Percentiles rank a stretch among this genome's conserved stretches.
phyloP scores from a whole-genome alignment of 2,113 vertebrate genomes.

The Phyllostomus hastatus region DNA sequence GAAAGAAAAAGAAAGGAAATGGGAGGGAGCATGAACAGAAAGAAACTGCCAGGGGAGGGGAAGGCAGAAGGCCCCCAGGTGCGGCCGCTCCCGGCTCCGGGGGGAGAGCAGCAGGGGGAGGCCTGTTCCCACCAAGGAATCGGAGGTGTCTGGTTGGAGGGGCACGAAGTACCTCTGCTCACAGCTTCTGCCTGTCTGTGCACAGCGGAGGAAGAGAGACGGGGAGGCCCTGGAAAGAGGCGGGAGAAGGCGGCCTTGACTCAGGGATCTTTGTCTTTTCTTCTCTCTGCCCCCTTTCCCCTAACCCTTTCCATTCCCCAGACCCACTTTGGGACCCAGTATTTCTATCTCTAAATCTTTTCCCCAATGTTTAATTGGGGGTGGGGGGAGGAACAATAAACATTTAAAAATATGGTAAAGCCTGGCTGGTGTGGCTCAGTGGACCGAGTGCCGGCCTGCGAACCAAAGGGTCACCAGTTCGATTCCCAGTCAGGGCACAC shows the following conservation, averaged over 20 bases:
- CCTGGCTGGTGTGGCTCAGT: no score
- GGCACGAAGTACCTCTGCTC: not conserved
- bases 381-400: not conserved
- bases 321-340: not conserved
- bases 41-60: not conserved
- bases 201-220: not conserved
- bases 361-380: not conserved
- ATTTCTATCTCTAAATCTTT: not conserved
- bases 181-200: not conserved
- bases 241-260: not conserved
- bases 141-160: not conserved
- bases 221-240: conserved; percentile 4
- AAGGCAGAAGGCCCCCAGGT: not conserved
- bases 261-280: not conserved
- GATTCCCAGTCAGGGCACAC: no score
- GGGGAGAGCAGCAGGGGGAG: not conserved
- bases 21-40: not conserved
- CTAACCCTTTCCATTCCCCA: not conserved
- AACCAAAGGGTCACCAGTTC: no score
- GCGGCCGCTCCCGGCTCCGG: not conserved
- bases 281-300: not conserved
- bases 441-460: no score
- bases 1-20: not conserved
- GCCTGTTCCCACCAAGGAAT: no score
- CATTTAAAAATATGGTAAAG: not conserved